Conservation (phyloP, 2,888 invertebrate species). For the Hirtodrosophila histrioides region DNA sequence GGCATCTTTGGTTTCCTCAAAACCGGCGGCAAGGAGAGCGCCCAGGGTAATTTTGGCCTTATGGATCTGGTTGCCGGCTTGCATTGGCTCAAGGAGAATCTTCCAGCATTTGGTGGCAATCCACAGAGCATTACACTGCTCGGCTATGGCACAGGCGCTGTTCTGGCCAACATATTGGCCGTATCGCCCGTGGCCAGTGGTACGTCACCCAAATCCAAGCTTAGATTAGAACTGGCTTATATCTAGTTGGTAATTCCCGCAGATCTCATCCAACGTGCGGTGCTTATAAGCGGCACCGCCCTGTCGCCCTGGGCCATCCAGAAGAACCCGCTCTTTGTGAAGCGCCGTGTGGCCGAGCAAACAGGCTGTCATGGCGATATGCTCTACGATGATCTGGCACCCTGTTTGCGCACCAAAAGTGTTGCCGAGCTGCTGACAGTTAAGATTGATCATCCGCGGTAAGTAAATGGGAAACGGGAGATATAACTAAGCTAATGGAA, state of each 20-base stretch:
- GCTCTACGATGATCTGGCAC: conserved; percentile 92
- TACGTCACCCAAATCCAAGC: conserved; percentile 82
- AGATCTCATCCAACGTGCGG: conserved; percentile 94
- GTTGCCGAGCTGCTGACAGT: conserved; percentile 90
- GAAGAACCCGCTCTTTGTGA: conserved; percentile 92
- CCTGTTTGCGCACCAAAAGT: conserved; percentile 92
- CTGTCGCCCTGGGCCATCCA: conserved; percentile 96
- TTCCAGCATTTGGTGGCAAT: conserved; percentile 97
- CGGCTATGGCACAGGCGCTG: conserved; percentile 98
- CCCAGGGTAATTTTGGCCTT: conserved; percentile 95
- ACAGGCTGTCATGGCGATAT: conserved; percentile 93
- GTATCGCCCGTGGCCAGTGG: conserved; percentile 98
- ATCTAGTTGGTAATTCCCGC: neutral
- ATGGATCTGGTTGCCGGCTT: conserved; percentile 97
- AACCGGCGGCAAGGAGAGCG: conserved; percentile 94
- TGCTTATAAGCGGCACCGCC: conserved; percentile 95
- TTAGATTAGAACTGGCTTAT: neutral
- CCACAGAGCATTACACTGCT: conserved; percentile 95
- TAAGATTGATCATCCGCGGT: conserved; percentile 90
- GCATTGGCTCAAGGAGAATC: conserved; percentile 97
- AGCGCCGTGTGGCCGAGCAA: conserved; percentile 92
- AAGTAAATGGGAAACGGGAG: conserved; percentile 17
- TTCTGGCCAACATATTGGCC: conserved; percentile 97
- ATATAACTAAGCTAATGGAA: neutral
- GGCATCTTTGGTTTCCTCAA: conserved; percentile 95